Conservation (phyloP, 2,113 vertebrate genomes). For the Glaucidium brasilianum region DNA sequence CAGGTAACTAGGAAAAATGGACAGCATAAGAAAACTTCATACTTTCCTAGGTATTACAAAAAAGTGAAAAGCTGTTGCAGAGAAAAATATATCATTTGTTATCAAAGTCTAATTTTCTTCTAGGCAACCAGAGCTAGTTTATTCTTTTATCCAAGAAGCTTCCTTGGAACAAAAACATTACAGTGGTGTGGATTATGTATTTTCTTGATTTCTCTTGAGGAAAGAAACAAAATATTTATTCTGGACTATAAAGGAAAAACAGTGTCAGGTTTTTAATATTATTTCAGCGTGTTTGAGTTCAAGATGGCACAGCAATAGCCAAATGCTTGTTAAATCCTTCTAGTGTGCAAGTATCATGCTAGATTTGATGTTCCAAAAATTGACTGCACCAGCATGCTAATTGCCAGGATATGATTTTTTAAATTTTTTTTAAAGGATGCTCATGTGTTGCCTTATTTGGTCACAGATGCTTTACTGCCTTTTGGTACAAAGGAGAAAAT, state of each 20-base stretch:
- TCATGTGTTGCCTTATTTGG: conserved; percentile 10
- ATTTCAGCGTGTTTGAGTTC: not conserved
- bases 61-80: not conserved
- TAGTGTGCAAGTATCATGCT: not conserved
- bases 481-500: not conserved
- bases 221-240: conserved; percentile 30
- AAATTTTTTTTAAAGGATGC: not conserved
- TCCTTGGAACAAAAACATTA: not conserved
- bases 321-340: conserved; percentile 8
- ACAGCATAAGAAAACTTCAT: not conserved
- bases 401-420: not conserved
- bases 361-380: not conserved
- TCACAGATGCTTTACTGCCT: conserved; percentile 1
- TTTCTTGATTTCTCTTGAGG: not conserved
- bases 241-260: not conserved
- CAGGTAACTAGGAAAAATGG: not conserved
- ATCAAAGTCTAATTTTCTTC: not conserved
- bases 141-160: not conserved
- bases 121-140: not conserved
- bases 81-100: not conserved
- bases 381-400: not conserved
- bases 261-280: conserved; percentile 12
- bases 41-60: not conserved
- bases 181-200: not conserved
- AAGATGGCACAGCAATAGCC: not conserved